Percentiles rank a stretch among this genome's conserved stretches.
Evolutionary conservation across 2,888 invertebrate genomes (phyloP).

Genomic region (Oscheius sp.): DNA sequence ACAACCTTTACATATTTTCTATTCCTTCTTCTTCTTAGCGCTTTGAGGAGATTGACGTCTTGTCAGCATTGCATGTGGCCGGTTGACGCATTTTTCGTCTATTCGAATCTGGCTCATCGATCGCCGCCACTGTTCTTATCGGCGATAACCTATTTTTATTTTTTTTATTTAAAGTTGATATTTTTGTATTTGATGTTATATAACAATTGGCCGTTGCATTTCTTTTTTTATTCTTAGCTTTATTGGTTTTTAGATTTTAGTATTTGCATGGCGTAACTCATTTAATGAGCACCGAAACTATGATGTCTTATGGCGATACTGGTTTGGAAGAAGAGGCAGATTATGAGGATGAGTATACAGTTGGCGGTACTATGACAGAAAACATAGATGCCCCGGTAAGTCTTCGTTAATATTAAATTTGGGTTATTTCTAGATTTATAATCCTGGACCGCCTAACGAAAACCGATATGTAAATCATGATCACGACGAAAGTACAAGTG

Average conservation of each 20-base stretch:
- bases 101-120: neutral
- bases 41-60: neutral
- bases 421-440: neutral
- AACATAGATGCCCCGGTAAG: neutral
- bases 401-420: neutral
- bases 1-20: neutral
- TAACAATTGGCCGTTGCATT: too few relatives aligned
- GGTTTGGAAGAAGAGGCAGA: slow-evolving; percentile 4
- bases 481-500: too few relatives aligned
- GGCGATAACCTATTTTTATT: neutral
- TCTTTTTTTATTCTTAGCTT: neutral
- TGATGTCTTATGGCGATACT: slow-evolving; percentile 14
- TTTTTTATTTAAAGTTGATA: too few relatives aligned
- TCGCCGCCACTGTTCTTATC: too few relatives aligned
- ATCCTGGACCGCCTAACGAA: slow-evolving; percentile 1
- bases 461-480: too few relatives aligned
- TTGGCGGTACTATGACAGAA: neutral
- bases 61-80: neutral
- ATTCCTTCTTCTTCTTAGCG: neutral
- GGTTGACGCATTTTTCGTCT: neutral
- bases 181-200: too few relatives aligned
- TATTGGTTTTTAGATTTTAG: neutral
- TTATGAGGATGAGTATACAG: slow-evolving; percentile 1
- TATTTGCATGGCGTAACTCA: neutral
- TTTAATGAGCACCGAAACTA: neutral